Conservation (phyloP, 2,113 vertebrate genomes). For the Pelusios castaneus region DNA sequence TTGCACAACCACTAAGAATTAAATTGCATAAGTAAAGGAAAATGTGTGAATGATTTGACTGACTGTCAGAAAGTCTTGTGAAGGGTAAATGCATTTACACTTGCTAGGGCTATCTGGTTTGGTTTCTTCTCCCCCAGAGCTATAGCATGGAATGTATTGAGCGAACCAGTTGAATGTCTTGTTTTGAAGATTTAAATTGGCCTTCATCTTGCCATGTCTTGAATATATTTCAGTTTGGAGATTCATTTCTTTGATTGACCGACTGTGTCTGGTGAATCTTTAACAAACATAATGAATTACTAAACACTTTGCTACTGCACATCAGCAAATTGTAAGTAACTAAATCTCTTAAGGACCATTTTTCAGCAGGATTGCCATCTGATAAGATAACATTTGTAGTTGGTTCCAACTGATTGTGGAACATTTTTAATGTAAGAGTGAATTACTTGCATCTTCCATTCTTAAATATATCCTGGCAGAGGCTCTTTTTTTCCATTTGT, state of each 20-base stretch:
- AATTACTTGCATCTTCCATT: conserved; percentile 23
- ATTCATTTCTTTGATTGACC: background rate
- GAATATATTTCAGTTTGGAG: background rate
- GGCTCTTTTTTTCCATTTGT: background rate
- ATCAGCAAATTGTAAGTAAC: background rate
- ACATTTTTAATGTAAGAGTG: background rate
- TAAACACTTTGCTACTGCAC: background rate
- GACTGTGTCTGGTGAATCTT: background rate
- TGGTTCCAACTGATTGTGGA: conserved; percentile 22
- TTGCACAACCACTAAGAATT: background rate
- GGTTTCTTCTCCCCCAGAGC: too few relatives aligned
- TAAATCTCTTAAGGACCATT: background rate
- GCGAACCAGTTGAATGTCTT: background rate
- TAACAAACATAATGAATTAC: conserved; percentile 19
- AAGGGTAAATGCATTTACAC: background rate
- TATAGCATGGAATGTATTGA: background rate
- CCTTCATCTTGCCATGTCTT: background rate
- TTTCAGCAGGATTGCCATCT: conserved; percentile 42
- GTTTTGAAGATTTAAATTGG: background rate
- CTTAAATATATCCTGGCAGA: background rate
- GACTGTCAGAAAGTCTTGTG: background rate
- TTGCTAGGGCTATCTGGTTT: background rate
- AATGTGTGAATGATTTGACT: background rate
- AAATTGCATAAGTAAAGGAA: background rate
- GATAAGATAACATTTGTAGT: conserved; percentile 47